Percentiles rank a stretch among this genome's conserved stretches.
Evolutionary conservation across 2,797 vertebrate genomes (phyloP).

Genomic region (Meriones psammophilus): DNA sequence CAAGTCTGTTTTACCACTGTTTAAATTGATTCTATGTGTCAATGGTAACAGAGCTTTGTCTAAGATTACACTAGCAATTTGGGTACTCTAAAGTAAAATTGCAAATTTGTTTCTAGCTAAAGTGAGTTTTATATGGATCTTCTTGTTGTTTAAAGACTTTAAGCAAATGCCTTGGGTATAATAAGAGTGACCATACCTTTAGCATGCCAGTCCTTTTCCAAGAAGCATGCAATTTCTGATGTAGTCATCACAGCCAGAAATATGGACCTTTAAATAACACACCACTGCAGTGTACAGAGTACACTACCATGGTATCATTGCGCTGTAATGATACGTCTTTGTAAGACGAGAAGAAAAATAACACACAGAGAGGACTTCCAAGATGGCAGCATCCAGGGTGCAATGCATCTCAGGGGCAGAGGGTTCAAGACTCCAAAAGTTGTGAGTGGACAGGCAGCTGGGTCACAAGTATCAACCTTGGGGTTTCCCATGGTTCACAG

Average conservation of each 20-base stretch:
- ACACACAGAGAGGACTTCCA: neutral
- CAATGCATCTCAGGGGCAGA: too few species aligned
- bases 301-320: neutral
- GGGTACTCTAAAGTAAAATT: constrained; percentile 24
- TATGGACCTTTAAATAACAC: neutral
- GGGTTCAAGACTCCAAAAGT: too few species aligned
- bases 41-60: neutral
- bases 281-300: neutral
- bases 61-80: neutral
- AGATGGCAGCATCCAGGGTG: too few species aligned
- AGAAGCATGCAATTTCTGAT: constrained; percentile 22
- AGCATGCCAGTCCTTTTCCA: neutral
- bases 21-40: constrained; percentile 6
- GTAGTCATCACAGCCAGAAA: neutral
- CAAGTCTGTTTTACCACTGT: neutral
- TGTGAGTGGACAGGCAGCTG: too few species aligned
- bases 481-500: too few species aligned
- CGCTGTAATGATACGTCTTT: too few species aligned
- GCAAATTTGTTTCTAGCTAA: neutral
- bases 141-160: constrained; percentile 56
- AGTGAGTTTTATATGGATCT: constrained; percentile 59
- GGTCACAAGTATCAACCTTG: too few species aligned
- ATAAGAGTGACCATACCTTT: constrained; percentile 24
- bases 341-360: neutral
- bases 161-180: constrained; percentile 2